These are phyloP conservation scores for Caenorhabditis angaria DNA, from an alignment of 2,888 invertebrate genomes.

Conservation along the genomic window DNA sequence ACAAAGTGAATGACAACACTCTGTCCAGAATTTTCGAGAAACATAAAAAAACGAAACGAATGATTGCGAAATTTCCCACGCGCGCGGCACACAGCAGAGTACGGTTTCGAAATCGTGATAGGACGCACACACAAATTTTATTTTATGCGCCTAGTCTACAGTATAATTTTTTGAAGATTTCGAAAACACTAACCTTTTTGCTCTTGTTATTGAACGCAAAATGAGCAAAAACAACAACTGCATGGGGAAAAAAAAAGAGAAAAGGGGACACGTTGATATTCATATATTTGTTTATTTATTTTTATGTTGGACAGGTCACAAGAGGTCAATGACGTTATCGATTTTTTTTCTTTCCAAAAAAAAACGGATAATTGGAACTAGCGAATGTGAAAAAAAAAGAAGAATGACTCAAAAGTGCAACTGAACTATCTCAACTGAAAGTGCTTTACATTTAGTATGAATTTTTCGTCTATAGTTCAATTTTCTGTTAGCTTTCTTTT, in stretches of 20 bases:
- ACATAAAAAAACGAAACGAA: not conserved
- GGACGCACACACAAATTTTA: not conserved
- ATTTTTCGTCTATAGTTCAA: not conserved
- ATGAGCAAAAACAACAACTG: not conserved
- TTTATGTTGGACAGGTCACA: not conserved
- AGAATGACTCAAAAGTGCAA: not conserved
- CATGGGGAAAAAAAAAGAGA: not conserved
- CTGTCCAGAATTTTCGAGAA: not conserved
- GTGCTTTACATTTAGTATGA: not conserved
- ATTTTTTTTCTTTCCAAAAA: not conserved
- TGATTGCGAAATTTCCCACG: not conserved
- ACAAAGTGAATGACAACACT: not conserved
- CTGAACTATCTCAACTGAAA: conserved; percentile 4
- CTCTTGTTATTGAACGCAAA: not conserved
- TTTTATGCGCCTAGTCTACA: not conserved
- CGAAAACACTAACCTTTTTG: not conserved
- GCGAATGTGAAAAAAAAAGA: not conserved
- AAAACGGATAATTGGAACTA: not conserved
- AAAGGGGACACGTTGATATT: not conserved
- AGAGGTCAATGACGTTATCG: not conserved
- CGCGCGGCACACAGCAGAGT: not conserved
- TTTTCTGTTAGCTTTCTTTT: not conserved
- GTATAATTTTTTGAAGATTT: not conserved
- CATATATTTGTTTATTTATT: not conserved
- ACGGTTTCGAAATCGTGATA: not conserved